Conservation (phyloP, 2,888 invertebrate genomes). For the Cylloceria caligata region DNA sequence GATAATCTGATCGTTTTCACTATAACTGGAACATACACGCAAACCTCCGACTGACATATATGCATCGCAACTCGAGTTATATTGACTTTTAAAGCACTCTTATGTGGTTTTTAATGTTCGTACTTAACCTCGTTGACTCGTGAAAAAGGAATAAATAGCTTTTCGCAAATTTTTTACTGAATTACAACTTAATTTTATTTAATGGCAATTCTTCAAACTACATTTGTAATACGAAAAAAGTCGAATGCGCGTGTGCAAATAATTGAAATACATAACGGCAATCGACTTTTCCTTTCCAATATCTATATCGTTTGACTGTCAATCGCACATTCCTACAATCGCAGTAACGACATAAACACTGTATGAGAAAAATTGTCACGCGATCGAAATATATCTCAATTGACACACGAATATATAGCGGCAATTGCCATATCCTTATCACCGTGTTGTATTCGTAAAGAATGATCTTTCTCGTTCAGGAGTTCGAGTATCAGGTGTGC, state of each 20-base stretch:
- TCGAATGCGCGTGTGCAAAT: too few species aligned
- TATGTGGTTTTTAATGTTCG: not conserved
- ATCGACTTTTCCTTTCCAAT: too few species aligned
- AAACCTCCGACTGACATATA: not conserved
- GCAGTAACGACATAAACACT: too few species aligned
- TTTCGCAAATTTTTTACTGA: not conserved
- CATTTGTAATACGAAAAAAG: too few species aligned
- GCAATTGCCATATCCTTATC: too few species aligned
- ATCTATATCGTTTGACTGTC: too few species aligned
- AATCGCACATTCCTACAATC: too few species aligned
- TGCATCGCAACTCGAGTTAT: not conserved
- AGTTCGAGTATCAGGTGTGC: constrained; percentile 4
- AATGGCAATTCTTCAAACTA: not conserved
- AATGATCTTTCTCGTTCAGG: constrained; percentile 16
- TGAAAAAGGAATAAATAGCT: not conserved
- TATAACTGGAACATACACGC: not conserved
- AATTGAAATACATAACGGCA: too few species aligned
- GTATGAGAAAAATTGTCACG: too few species aligned
- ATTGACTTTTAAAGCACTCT: not conserved
- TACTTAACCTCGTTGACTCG: not conserved
- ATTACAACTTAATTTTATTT: too few species aligned
- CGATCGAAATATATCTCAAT: too few species aligned
- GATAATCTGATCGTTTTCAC: constrained; percentile 7
- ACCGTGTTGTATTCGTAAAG: not conserved
- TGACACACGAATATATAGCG: too few species aligned